A percentile compares a stretch with the other conserved stretches of the same genome.
Conservation (phyloP, 2,113 vertebrate genomes). For the Guaruba guarouba region DNA sequence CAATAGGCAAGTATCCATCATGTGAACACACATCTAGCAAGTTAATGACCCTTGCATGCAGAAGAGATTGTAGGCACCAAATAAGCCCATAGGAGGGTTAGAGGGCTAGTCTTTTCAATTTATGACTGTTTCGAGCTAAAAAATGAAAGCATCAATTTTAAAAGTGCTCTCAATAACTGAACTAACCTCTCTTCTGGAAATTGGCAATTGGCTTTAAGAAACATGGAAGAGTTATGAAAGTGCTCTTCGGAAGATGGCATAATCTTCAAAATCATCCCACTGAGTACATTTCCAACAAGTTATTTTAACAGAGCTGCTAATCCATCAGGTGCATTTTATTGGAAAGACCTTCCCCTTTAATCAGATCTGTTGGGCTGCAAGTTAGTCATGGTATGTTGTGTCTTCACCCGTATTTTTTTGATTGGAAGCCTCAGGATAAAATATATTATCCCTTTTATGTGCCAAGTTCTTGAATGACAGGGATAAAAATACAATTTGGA, state of each 20-base stretch:
- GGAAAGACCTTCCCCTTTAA: background rate
- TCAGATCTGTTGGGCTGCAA: background rate
- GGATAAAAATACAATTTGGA: background rate
- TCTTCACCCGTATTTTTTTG: background rate
- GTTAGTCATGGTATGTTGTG: background rate
- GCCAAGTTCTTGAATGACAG: background rate
- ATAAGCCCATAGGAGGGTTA: background rate
- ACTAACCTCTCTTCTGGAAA: background rate
- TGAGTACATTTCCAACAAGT: background rate
- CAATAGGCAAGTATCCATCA: background rate
- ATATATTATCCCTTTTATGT: background rate
- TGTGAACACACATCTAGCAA: background rate
- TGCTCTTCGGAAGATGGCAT: background rate
- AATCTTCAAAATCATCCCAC: slow-evolving; percentile 7
- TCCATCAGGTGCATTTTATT: background rate
- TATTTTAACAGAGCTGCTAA: slow-evolving; percentile 4
- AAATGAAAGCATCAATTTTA: background rate
- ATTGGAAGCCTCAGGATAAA: background rate
- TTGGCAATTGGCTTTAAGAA: background rate
- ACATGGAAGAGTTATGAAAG: background rate
- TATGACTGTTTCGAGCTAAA: background rate
- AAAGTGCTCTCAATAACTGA: background rate
- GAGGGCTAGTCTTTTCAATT: background rate
- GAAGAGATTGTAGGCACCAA: background rate
- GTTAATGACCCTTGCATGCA: background rate